These are phyloP conservation scores for Gracilinanus agilis DNA, from an alignment of 2,113 vertebrate genomes.

Conservation along the genomic window DNA sequence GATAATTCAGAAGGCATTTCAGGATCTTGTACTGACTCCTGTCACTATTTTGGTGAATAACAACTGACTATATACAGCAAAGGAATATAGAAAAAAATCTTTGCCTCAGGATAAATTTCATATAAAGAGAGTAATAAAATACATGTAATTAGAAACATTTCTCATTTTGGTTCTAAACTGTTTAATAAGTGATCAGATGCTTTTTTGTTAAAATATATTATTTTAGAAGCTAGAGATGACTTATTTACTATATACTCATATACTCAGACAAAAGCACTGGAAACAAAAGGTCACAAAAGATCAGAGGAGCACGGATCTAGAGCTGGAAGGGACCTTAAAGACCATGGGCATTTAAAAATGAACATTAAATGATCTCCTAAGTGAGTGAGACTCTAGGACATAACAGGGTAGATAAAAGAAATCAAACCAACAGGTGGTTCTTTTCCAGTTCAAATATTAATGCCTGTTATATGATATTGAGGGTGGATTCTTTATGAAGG, in stretches of 20 bases:
- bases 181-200: background rate
- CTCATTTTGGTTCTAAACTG: slow-evolving; percentile 47
- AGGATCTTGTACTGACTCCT: background rate
- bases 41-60: slow-evolving; percentile 12
- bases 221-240: slow-evolving; percentile 56
- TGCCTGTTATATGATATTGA: background rate
- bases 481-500: background rate
- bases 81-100: slow-evolving; percentile 10
- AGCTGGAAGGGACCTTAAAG: background rate
- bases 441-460: background rate
- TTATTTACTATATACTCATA: slow-evolving; percentile 50
- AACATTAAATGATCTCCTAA: background rate
- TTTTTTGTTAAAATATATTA: slow-evolving; percentile 32
- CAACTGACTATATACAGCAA: slow-evolving; percentile 14
- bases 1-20: background rate
- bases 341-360: background rate
- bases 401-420: background rate
- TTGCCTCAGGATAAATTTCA: slow-evolving; percentile 57
- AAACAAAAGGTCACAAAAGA: slow-evolving; percentile 20
- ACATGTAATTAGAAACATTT: slow-evolving; percentile 44
- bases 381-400: background rate
- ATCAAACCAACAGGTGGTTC: background rate
- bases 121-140: slow-evolving; percentile 53
- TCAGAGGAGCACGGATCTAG: background rate
- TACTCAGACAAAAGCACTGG: slow-evolving; percentile 17